Base-by-base conservation (phyloP, 2,888 invertebrate genomes). In the Cheilosia pagana region DNA sequence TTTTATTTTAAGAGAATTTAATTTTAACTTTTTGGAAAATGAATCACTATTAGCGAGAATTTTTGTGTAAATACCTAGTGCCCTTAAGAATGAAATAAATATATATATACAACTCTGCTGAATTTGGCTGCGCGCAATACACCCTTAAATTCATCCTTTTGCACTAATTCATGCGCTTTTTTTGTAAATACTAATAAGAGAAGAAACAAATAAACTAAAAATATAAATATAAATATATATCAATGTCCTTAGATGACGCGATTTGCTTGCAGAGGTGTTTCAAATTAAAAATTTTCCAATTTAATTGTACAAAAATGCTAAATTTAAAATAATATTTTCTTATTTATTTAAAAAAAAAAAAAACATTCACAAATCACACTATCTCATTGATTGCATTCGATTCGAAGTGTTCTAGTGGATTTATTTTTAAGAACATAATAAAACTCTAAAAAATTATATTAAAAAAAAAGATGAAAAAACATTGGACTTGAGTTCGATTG, bases 1-100 rank as follows among this genome's bases (percentile, higher is more conserved):
- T 45, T 21, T 62, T 62, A 68, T n/a, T 35, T 19, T 53, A 45
- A 59, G 16, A 48, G 3, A 3, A 21, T 21, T 21, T 10, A 3
- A 23, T 48, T 45, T 21, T 48, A 10, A 4, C 3, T 48, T 48
- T 48, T 21, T 62, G 31, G 14, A 67, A 50, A 65, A 55, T 16
- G n/a, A 57, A 48, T 53, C 12, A 74, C 48, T 25, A 19, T 39
- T 71, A 72, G 75, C 75, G 53, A 76, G 23, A 70, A 77, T 79
- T 74, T 85, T 81, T 60, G 48, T 85, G 85, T 85, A 85, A 75
- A 85, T 85, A 85, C 81, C 85, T 85, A 85, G 85, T 85, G 85
- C 85, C 85, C 85, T 85, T 85, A 85, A 85, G 83, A 70, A 55
- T 68, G 23, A 28, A 35, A 50, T 45, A 68, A 25, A 45, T 53